Evolutionary conservation across 2,113 vertebrate genomes (phyloP), one percentile per base, ranked within the genome.

Genomic region (Monarcha castaneiventris): DNA sequence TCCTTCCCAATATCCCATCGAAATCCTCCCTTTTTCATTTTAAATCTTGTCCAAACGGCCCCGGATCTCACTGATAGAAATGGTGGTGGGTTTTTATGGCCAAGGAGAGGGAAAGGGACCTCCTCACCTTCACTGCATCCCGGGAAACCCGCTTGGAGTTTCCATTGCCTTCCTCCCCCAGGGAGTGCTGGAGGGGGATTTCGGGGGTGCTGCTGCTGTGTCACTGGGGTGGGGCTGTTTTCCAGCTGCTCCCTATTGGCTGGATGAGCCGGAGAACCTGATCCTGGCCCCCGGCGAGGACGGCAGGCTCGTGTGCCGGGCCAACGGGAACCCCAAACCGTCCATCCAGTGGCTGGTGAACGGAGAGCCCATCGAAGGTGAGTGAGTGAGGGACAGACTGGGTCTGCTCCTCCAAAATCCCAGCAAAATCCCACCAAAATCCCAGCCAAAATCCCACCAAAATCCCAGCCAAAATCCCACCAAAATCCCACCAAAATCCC

Each of bases 211-310:
- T 32, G 27, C 35, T 20, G 7, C 64, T 79, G n/a, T 69, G 1
- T 72, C 87, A 96, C 48, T 0, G 7, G 43, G 29, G 23, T 0
- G 1, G 27, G 80, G 14, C 73, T 97, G 8, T 90, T 92, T 97
- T 97, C 72, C 96, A 99, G 99, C 99, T 96, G 99, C 99, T 91
- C 99, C 99, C 5, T 99, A 99, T 89, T 99, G 99, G 99, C 94
- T 99, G 89, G 98, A 99, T 10, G 98, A 98, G 84, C 99, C 99
- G 6, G 97, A 98, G 46, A 99, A 99, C 91, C 98, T 99, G 55
- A 99, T 99, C 68, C 97, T 99, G 49, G 98, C 99, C 43, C 99
- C 99, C 0, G 98, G 99, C 0, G 99, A 99, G 94, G 98, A 98
- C 0, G 99, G 99, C 22, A 98, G 98, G 16, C 96, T 99, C 52